Percentiles rank a stretch among this genome's conserved stretches.
Evolutionary conservation across 2,797 vertebrate genomes (phyloP).

Genomic region (Peromyscus aztecus): DNA sequence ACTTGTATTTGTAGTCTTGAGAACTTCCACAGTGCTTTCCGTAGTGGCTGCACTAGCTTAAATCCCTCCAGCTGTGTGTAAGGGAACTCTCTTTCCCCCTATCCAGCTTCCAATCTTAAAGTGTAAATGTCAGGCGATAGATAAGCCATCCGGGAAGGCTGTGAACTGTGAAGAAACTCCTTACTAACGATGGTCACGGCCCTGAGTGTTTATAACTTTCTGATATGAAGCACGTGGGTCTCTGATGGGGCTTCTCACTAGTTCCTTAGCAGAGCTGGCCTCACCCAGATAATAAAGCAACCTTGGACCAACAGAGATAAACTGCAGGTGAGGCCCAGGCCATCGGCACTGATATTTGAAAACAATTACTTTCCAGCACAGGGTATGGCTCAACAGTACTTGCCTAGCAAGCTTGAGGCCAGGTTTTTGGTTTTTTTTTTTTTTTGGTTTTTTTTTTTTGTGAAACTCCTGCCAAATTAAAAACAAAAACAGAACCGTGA

Average conservation of each 20-base stretch:
- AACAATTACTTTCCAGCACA: neutral
- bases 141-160: neutral
- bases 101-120: neutral
- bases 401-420: no score
- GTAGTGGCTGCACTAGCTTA: neutral
- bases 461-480: constrained; percentile 10
- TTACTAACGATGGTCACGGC: neutral
- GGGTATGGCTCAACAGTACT: neutral
- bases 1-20: neutral
- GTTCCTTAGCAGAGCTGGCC: neutral
- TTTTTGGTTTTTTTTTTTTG: neutral
- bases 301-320: constrained; percentile 42
- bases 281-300: neutral
- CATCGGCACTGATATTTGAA: neutral
- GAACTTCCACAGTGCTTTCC: neutral
- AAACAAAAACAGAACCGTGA: neutral
- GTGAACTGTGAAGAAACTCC: constrained; percentile 24
- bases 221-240: neutral
- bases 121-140: neutral
- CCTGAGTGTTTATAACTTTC: neutral
- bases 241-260: neutral
- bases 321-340: neutral
- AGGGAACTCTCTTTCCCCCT: neutral
- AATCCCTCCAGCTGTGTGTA: neutral
- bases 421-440: neutral